Base-by-base conservation (phyloP, 2,113 vertebrate genomes). In the Gadus macrocephalus region DNA sequence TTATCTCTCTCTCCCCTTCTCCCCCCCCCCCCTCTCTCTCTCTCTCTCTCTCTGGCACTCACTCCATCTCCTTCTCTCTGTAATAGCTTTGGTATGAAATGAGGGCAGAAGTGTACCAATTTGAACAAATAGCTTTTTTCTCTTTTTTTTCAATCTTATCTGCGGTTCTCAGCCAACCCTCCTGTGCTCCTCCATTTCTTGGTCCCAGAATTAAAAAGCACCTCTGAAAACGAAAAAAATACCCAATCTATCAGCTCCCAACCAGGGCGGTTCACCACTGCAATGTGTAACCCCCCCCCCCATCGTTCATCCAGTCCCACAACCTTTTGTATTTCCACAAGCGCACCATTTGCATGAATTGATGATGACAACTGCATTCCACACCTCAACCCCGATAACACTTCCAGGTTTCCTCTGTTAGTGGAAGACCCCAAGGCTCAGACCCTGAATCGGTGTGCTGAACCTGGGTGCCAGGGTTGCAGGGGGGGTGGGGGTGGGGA, bases 271-370 rank as follows among this genome's bases (percentile, higher is more conserved):
- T 66, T 80, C 70, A 71, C 65, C 66, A 58, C 62, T 68, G 65
- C 61, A 27, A 61, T 69, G n/a, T 17, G 64, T 62, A 7, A 35
- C 31, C 31, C 31, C 31, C 31, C 31, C 31, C 31, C 31, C 4
- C 31, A 4, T 35, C 73, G 69, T 80, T 83, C 56, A 64, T 72
- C 70, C 62, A 49, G 27, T 82, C 73, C 81, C 67, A 77, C 58
- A 62, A 75, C 74, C 67, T 56, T 77, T 81, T 71, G n/a, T 66
- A 78, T 81, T 81, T 73, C 64, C 69, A 78, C 81, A 88, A 85
- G 67, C 80, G 80, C 69, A 11, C 69, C 58, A 87, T 87, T 89
- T 90, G 77, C 80, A 89, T 83, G 70, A 19, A 53, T 65, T 64
- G 74, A 84, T 35, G 31, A 35, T 73, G 79, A 84, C 71, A 65